Conservation (phyloP, 2,797 vertebrate species). For the Sebastes glaucus region DNA sequence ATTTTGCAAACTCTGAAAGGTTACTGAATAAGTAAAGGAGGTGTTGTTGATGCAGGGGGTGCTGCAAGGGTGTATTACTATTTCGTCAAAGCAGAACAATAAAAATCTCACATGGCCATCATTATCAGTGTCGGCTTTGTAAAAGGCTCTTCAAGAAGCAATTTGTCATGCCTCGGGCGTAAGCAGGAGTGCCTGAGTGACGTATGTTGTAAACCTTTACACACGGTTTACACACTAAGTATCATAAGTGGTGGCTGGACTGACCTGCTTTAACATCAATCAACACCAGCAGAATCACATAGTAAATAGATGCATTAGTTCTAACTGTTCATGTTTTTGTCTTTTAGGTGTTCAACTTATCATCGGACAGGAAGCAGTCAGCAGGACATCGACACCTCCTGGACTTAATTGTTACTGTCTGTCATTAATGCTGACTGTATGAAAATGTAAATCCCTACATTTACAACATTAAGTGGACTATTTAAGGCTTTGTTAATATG, state of each 20-base stretch:
- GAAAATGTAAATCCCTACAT: background rate
- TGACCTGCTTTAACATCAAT: background rate
- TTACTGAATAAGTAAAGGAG: background rate
- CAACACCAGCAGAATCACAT: background rate
- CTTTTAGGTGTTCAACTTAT: constrained; percentile 16
- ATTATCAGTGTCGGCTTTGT: background rate
- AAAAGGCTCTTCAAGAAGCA: background rate
- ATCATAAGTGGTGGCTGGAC: background rate
- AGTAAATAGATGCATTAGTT: background rate
- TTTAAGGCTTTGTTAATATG: constrained; percentile 19
- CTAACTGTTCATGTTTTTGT: background rate
- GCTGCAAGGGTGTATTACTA: background rate
- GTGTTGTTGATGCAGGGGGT: background rate
- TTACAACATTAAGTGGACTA: background rate
- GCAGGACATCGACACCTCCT: background rate
- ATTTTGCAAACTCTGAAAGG: background rate
- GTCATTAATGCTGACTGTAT: background rate
- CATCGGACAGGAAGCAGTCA: constrained; percentile 2
- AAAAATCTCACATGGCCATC: background rate
- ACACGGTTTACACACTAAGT: background rate
- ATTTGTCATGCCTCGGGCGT: background rate
- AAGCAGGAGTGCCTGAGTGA: background rate
- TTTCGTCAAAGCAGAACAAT: background rate
- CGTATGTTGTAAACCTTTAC: background rate
- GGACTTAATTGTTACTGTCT: background rate